Evolutionary conservation across 2,888 invertebrate species (phyloP).

Genomic region (Petrolisthes manimaculis): DNA sequence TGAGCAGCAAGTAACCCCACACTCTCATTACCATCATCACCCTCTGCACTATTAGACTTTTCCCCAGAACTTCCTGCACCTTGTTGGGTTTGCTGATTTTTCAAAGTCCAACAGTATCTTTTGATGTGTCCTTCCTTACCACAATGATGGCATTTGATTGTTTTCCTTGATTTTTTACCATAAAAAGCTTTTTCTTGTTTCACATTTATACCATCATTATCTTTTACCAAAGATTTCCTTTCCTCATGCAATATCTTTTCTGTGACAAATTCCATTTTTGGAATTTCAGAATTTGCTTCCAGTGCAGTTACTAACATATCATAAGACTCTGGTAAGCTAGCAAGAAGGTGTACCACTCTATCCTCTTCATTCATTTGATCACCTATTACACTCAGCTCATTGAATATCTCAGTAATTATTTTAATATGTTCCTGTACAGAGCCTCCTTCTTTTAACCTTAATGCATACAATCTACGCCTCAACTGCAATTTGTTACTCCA

Average conservation of each 20-base stretch:
- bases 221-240: slow-evolving; percentile 8
- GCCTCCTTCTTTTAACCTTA: slow-evolving; percentile 33
- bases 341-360: slow-evolving; percentile 35
- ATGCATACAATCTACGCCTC: slow-evolving; percentile 15
- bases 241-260: slow-evolving; percentile 24
- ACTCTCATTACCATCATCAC: slow-evolving; percentile 28
- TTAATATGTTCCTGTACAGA: slow-evolving; percentile 39
- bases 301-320: slow-evolving; percentile 30
- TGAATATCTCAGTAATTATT: slow-evolving; percentile 33
- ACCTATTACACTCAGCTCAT: slow-evolving; percentile 34
- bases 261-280: slow-evolving; percentile 24
- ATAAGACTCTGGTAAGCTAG: slow-evolving; percentile 17
- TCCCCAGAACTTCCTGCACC: slow-evolving; percentile 4
- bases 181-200: slow-evolving; percentile 25
- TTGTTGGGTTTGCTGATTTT: neutral
- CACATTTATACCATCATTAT: slow-evolving; percentile 3
- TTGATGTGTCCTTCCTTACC: slow-evolving; percentile 37
- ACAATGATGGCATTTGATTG: slow-evolving; percentile 25
- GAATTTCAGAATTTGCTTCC: slow-evolving; percentile 32
- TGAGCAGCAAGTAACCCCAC: slow-evolving; percentile 31
- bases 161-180: slow-evolving; percentile 10
- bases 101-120: slow-evolving; percentile 21
- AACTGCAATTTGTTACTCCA: slow-evolving; percentile 40
- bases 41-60: slow-evolving; percentile 10
- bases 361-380: slow-evolving; percentile 25